Conservation (phyloP, 1,140 invertebrate genomes). For the Drosophila chauvacae region DNA sequence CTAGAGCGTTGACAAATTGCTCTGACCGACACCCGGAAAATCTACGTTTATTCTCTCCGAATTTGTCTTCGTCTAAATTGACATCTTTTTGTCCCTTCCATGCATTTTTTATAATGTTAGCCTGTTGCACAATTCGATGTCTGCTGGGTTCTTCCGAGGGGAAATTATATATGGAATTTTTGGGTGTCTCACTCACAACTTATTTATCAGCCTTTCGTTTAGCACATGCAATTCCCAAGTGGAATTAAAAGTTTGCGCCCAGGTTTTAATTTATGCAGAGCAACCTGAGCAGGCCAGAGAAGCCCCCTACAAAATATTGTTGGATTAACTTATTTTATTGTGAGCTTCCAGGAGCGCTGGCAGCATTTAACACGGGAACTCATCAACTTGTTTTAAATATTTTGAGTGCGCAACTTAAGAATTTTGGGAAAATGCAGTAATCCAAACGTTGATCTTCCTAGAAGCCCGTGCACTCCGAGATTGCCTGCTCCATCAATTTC, state of each 20-base stretch:
- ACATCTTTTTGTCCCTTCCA: background rate
- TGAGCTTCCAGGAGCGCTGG: background rate
- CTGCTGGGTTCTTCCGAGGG: background rate
- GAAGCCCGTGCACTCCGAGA: background rate
- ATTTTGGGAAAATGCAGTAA: background rate
- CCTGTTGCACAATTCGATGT: constrained; percentile 19
- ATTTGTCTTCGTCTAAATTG: background rate
- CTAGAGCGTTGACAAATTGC: background rate
- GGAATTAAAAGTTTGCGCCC: constrained; percentile 36
- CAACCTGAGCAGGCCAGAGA: background rate
- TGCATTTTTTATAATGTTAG: constrained; percentile 9
- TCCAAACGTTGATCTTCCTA: background rate
- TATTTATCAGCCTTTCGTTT: constrained; percentile 15
- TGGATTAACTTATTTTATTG: background rate
- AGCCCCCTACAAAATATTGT: background rate
- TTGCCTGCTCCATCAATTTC: background rate
- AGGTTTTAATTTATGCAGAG: constrained; percentile 2
- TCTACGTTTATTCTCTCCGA: background rate
- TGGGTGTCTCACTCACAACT: background rate
- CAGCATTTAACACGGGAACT: background rate
- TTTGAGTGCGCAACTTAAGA: background rate
- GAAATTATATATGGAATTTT: background rate
- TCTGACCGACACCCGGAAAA: background rate
- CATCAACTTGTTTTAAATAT: background rate
- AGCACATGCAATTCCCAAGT: constrained; percentile 25